Evolutionary conservation across 1,140 invertebrate species (phyloP), one percentile per base, ranked within the genome.

Genomic region (Euglossa dilemma): DNA sequence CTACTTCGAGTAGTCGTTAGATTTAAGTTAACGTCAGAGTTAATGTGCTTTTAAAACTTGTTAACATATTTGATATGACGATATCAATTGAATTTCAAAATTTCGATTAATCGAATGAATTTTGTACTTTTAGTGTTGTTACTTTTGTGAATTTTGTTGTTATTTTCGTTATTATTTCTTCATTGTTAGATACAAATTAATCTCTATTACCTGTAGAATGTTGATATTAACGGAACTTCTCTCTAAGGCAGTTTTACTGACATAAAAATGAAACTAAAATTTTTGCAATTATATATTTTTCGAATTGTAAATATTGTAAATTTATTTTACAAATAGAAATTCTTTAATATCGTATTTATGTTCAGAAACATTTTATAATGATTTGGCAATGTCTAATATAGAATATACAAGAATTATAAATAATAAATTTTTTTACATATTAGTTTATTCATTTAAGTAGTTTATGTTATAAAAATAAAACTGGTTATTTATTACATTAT

Each of bases 61-160:
- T 25, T 61, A 12, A 9, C 6, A 79, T 7, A 47, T 80, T 57
- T 80, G 50, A 61, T 71, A 50, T 0, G 20, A 16, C 18, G 23
- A 12, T 57, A 28, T 66, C n/a, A 20, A 77, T 67, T 52, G 63
- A 77, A 45, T 77, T 43, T 45, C 7, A 70, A 23, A 56, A 70
- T 57, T 47, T 69, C 66, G 66, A 79, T 28, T 47, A 59, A n/a
- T 79, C 43, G 54, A 28, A 28, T 45, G 7, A 70, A 9, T 28
- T 57, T 6, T 23, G 50, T 5, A 50, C 50, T 59, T 57, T 12
- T 0, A 28, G 12, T 69, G 47, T 4, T 28, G 8, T 28, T 43
- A 23, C 16, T 16, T 70, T 45, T 12, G 8, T 54, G 6, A 14
- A 28, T 36, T 25, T 54, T 76, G n/a, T 43, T n/a, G 3, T 25